These are phyloP conservation scores for Isichthys henryi DNA, from an alignment of 2,113 vertebrate genomes.

Conservation along the genomic window DNA sequence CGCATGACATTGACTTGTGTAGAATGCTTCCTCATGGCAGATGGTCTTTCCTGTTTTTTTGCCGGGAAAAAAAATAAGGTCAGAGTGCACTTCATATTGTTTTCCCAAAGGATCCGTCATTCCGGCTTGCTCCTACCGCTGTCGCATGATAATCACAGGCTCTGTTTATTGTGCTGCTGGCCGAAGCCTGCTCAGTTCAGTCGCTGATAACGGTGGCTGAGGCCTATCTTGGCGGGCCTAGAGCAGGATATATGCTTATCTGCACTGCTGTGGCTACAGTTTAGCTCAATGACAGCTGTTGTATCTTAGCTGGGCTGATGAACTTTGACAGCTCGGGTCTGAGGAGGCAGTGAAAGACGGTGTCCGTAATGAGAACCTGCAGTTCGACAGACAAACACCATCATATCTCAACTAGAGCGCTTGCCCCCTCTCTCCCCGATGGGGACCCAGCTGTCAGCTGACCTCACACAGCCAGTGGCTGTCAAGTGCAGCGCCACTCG, in stretches of 20 bases:
- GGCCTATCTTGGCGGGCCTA: constrained; percentile 17
- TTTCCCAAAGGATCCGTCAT: constrained; percentile 1
- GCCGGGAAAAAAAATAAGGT: background rate
- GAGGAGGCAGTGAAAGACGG: constrained; percentile 57
- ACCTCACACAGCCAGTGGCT: constrained; percentile 31
- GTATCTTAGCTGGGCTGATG: constrained; percentile 53
- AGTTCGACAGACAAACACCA: constrained; percentile 60
- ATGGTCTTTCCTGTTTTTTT: background rate
- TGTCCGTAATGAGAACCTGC: constrained; percentile 57
- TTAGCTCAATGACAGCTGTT: constrained; percentile 52
- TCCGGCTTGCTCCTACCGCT: background rate
- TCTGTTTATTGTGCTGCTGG: background rate
- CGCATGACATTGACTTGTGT: background rate
- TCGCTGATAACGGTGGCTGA: background rate
- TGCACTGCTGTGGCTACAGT: constrained; percentile 33
- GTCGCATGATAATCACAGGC: background rate
- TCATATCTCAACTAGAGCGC: constrained; percentile 57
- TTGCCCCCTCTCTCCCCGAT: constrained; percentile 35
- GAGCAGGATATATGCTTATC: constrained; percentile 36
- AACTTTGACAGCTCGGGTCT: constrained; percentile 59
- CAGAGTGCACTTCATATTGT: constrained; percentile 8
- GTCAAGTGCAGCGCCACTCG: constrained; percentile 35
- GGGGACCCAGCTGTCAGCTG: constrained; percentile 27
- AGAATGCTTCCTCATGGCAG: background rate
- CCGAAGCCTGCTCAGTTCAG: background rate